Evolutionary conservation across 1,140 invertebrate genomes (phyloP).

Genomic region (Bombus waltoni): DNA sequence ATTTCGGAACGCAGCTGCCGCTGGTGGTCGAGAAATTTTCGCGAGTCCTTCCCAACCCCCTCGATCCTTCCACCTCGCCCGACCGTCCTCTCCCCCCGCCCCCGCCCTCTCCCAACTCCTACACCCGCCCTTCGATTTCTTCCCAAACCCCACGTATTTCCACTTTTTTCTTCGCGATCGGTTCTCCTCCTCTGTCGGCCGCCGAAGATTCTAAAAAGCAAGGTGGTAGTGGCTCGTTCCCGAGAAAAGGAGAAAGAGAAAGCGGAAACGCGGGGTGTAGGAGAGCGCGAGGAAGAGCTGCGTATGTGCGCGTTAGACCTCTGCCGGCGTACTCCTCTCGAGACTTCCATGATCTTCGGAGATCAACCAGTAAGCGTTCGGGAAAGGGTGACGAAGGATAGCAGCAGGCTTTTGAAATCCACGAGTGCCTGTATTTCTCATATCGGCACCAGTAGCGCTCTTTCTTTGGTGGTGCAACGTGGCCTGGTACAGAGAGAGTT

Average conservation of each 20-base stretch:
- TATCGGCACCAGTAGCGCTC: background rate
- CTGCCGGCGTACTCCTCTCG: slow-evolving; percentile 50
- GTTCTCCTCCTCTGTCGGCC: slow-evolving; percentile 12
- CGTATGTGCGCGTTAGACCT: slow-evolving; percentile 55
- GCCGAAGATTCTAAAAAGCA: slow-evolving; percentile 58
- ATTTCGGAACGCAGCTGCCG: slow-evolving; percentile 68
- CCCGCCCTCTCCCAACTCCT: slow-evolving; percentile 14
- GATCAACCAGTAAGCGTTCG: slow-evolving; percentile 68
- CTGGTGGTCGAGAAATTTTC: slow-evolving; percentile 69
- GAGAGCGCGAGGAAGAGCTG: slow-evolving; percentile 45
- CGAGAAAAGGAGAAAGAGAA: slow-evolving; percentile 37
- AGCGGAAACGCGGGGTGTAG: slow-evolving; percentile 41
- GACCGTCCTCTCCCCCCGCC: background rate
- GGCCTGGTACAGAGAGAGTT: background rate
- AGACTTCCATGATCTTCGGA: slow-evolving; percentile 65
- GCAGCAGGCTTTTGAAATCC: slow-evolving; percentile 33
- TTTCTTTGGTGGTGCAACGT: background rate
- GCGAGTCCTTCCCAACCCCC: slow-evolving; percentile 56
- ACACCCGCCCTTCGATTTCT: slow-evolving; percentile 43
- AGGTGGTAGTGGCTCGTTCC: slow-evolving; percentile 28
- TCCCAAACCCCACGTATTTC: slow-evolving; percentile 26
- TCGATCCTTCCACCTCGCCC: background rate
- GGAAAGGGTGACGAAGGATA: slow-evolving; percentile 61
- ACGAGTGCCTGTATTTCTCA: background rate
- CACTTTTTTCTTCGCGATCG: slow-evolving; percentile 38